These are phyloP conservation scores for Thaumatotibia leucotreta DNA, from an alignment of 1,140 invertebrate genomes.

Conservation along the genomic window DNA sequence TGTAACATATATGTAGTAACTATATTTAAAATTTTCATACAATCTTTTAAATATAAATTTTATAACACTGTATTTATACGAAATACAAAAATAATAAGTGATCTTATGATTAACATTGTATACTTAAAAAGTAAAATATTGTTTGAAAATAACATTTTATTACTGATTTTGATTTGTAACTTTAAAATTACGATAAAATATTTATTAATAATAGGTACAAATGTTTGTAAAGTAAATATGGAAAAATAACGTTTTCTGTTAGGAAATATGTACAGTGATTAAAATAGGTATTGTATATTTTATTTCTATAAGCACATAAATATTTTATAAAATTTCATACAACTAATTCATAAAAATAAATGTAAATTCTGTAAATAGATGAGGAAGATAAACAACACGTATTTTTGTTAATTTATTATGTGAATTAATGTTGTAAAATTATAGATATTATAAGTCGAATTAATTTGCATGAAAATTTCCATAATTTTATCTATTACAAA, in stretches of 20 bases:
- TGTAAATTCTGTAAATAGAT: neutral
- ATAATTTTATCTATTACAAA: neutral
- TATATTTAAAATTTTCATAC: neutral
- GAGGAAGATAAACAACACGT: neutral
- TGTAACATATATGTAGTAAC: neutral
- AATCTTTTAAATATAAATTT: neutral
- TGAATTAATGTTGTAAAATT: neutral
- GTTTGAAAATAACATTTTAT: neutral
- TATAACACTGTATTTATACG: neutral
- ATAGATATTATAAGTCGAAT: neutral
- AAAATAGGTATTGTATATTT: constrained; percentile 9
- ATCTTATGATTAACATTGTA: neutral
- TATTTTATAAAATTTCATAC: neutral
- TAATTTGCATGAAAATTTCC: neutral
- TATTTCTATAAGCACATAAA: neutral
- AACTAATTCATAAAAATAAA: neutral
- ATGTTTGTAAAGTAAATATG: neutral
- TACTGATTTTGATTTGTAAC: neutral
- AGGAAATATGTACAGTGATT: neutral
- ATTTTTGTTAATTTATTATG: neutral
- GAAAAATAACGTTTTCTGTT: neutral
- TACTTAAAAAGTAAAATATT: neutral
- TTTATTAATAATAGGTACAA: neutral
- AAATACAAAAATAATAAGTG: neutral
- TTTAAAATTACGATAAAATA: neutral